Base-by-base conservation (phyloP, 2,113 vertebrate genomes). In the Petrocephalus microphthalmus region DNA sequence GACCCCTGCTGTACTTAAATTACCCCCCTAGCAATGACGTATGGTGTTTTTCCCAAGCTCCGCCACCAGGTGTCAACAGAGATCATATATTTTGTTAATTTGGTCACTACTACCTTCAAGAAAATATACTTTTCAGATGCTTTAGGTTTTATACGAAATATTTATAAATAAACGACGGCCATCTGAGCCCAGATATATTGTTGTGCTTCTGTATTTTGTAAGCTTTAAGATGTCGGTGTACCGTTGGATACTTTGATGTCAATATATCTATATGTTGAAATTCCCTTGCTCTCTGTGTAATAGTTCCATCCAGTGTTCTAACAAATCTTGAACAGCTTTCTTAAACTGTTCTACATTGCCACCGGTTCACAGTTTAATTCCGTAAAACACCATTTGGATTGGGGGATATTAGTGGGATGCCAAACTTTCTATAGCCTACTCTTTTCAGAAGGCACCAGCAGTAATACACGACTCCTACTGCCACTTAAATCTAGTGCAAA, bases 61-160 rank as follows among this genome's bases (percentile, higher is more conserved):
- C 3, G 17, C 60, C 88, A 86, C 84, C 15, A 89, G 88, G 42
- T 60, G 88, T 52, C 88, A 29, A 45, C 60, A 85, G 37, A 89
- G 60, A 85, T 74, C 64, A 78, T 47, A 52, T 64, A 25, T 53
- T 88, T 64, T n/a, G 15, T 64, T 25, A 11, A 19, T 45, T 45
- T 1, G 45, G 53, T 54, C 13, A 53, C 47, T 51, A 71, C 71
- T 33, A 37, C 49, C 84, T 56, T 2, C 29, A n/a, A 20, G 64
- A 71, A 42, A 17, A 25, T 37, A 45, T 11, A 3, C 7, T 56
- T 33, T 85, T 51, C 42, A 49, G 15, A 29, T 67, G 60, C 37
- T 10, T 52, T 7, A 10, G 29, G 19, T 20, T 74, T 54, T n/a
- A 13, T 20, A 81, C 19, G 25, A 37, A 74, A 81, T 10, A 29